A percentile compares a stretch with the other conserved stretches of the same genome.
phyloP scores from a whole-genome alignment of 2,113 vertebrate genomes.

The Lathamus discolor region DNA sequence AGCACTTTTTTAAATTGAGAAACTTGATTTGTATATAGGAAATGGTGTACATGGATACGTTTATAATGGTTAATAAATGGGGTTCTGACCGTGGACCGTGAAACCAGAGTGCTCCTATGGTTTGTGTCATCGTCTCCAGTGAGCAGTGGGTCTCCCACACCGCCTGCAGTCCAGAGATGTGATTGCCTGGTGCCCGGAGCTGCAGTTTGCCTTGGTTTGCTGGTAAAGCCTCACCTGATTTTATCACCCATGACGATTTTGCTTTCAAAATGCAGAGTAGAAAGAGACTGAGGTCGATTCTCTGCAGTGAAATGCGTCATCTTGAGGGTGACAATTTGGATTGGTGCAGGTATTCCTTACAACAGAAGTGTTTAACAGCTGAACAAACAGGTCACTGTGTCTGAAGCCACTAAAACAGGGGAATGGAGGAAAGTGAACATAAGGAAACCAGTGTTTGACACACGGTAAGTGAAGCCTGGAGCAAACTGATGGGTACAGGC shows the following conservation, averaged over 20 bases:
- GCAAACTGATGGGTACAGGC: background rate
- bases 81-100: background rate
- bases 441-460: background rate
- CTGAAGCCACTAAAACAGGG: background rate
- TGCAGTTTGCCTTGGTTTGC: constrained; percentile 57
- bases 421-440: background rate
- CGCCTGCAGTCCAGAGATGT: background rate
- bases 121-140: background rate
- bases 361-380: background rate
- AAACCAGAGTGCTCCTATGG: background rate
- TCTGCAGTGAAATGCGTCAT: background rate
- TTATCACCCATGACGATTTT: constrained; percentile 1
- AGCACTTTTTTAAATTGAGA: constrained; percentile 48
- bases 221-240: constrained; percentile 47
- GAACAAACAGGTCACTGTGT: background rate
- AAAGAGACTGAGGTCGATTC: background rate
- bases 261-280: background rate
- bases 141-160: background rate
- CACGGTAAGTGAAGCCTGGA: background rate
- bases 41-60: constrained; percentile 58
- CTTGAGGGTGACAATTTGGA: background rate
- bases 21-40: constrained; percentile 69
- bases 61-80: constrained; percentile 71
- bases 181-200: background rate
- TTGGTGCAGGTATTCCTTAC: background rate